Evolutionary conservation across 2,797 vertebrate genomes (phyloP), one percentile per base, ranked within the genome.

Genomic region (Micromesistius poutassou): DNA sequence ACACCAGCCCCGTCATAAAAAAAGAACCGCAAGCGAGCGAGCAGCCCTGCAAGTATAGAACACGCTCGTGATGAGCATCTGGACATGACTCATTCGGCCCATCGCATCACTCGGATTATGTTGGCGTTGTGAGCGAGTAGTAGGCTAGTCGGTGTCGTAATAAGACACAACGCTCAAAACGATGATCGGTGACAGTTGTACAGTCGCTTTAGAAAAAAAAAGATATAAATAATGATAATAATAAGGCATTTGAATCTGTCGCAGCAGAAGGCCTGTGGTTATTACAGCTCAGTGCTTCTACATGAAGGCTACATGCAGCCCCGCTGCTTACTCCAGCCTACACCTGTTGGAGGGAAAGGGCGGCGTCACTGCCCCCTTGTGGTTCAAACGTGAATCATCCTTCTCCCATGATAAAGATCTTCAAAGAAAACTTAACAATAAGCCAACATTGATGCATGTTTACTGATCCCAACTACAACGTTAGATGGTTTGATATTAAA

Each of bases 321-420:
- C 84, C 8, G 79, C 83, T 74, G 40, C 80, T 73, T 36, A 76
- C 87, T 85, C 82, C 77, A 84, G 80, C 77, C 86, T 92, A 88
- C 91, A 93, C 92, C 92, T 93, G 92, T 93, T 92, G 90, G 91
- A 87, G 77, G 90, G 81, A 90, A 83, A 55, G 55, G 55, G 88
- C 87, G 90, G 87, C 90, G 88, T 89, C 88, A 90, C 89, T 79
- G 92, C 92, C 92, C 90, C 88, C 91, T 92, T 42, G 91, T 90
- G 92, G 91, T 82, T 89, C 79, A 78, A 74, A 46, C 73, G 83
- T 30, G 85, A 87, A 92, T 85, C 76, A 77, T 75, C 42, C 19
- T 28, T 1, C 38, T 74, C n/a, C 79, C 72, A 38, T 80, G 77
- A 82, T 78, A 81, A 78, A 80, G 74, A 42, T 72, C 80, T 35